phyloP scores from a whole-genome alignment of 2,113 vertebrate genomes.

The Melanerpes formicivorus region DNA sequence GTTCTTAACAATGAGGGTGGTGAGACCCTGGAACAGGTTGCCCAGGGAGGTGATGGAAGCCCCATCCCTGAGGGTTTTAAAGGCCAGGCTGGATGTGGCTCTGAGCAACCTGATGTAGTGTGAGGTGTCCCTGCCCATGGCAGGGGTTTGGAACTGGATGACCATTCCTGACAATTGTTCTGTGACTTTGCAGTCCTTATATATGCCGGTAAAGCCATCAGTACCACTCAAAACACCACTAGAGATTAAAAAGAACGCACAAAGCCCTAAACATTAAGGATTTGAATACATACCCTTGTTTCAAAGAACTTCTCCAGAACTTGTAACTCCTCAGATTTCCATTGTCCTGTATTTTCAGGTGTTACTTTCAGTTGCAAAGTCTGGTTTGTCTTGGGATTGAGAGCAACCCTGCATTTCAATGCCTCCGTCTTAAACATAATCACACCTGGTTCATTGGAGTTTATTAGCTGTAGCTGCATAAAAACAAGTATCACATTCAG shows the following conservation, averaged over 20 bases:
- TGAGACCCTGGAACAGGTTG: too few relatives aligned
- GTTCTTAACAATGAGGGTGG: too few relatives aligned
- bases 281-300: slow-evolving; percentile 84
- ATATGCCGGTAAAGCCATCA: neutral
- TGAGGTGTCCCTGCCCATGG: too few relatives aligned
- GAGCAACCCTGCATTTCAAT: slow-evolving; percentile 94
- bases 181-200: neutral
- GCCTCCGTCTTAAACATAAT: slow-evolving; percentile 99
- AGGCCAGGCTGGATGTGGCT: too few relatives aligned
- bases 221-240: neutral
- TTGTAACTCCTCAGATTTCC: slow-evolving; percentile 97
- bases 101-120: too few relatives aligned
- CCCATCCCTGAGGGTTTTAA: too few relatives aligned
- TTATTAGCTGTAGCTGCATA: slow-evolving; percentile 91
- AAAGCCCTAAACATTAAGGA: neutral
- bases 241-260: neutral
- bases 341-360: slow-evolving; percentile 94
- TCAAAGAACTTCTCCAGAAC: slow-evolving; percentile 99
- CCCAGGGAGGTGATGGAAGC: too few relatives aligned
- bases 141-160: too few relatives aligned
- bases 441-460: slow-evolving; percentile 96
- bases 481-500: neutral
- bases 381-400: slow-evolving; percentile 97
- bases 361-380: slow-evolving; percentile 98
- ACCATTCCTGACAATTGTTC: too few relatives aligned